A percentile compares a stretch with the other conserved stretches of the same genome.
Conservation (phyloP, 2,797 vertebrate genomes). For the Champsocephalus esox region DNA sequence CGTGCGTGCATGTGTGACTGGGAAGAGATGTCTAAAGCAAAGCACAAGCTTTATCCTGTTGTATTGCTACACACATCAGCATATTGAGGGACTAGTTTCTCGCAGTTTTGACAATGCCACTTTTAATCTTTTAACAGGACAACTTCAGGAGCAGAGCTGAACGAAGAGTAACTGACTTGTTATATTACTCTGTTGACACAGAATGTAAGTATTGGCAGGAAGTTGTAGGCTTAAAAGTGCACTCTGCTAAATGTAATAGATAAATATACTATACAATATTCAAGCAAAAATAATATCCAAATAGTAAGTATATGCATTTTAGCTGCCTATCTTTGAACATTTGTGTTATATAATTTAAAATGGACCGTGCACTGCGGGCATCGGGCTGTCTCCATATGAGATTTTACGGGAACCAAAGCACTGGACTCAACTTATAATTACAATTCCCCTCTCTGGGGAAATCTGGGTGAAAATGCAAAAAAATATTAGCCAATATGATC, state of each 20-base stretch:
- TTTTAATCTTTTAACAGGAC: constrained; percentile 12
- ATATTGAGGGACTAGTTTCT: constrained; percentile 4
- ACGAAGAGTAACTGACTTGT: not conserved
- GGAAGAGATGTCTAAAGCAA: constrained; percentile 26
- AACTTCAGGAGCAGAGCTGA: not conserved
- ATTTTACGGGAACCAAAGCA: too few relatives aligned
- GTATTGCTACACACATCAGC: constrained; percentile 5
- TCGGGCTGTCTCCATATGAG: too few relatives aligned
- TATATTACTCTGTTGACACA: not conserved
- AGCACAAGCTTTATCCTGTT: constrained; percentile 25
- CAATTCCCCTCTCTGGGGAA: too few relatives aligned
- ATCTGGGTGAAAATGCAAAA: too few relatives aligned
- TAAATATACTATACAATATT: too few relatives aligned
- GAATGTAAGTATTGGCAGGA: constrained; percentile 12
- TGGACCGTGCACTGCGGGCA: too few relatives aligned
- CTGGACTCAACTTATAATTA: too few relatives aligned
- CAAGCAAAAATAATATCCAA: too few relatives aligned
- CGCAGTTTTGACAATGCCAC: constrained; percentile 21
- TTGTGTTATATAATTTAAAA: too few relatives aligned
- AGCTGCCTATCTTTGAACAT: too few relatives aligned
- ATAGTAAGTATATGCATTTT: too few relatives aligned
- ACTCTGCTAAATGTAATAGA: not conserved
- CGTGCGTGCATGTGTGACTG: not conserved
- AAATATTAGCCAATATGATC: too few relatives aligned
- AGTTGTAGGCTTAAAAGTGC: not conserved